Conservation (phyloP, 2,888 invertebrate species). For the Rhamnusium bicolor region DNA sequence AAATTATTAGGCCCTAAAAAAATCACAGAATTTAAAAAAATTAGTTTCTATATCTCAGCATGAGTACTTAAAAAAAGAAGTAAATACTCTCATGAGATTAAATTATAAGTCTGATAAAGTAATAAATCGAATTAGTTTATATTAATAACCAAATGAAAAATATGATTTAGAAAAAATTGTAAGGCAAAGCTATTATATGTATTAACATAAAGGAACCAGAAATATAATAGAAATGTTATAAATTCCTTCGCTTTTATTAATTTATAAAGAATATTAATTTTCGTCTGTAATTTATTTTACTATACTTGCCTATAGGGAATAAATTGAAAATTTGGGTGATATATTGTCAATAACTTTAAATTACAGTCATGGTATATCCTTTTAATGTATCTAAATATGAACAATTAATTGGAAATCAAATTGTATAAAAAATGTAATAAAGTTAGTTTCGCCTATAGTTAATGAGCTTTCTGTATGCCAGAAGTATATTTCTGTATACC, state of each 20-base stretch:
- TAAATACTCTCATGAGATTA: neutral
- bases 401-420: slow-evolving; percentile 6
- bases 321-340: slow-evolving; percentile 20
- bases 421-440: neutral
- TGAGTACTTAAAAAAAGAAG: neutral
- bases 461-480: neutral
- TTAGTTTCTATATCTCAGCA: neutral
- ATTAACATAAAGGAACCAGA: neutral
- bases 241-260: slow-evolving; percentile 5
- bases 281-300: slow-evolving; percentile 13
- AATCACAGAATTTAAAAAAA: neutral
- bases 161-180: neutral
- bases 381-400: slow-evolving; percentile 22
- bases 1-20: neutral
- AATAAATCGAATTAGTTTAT: too few species aligned
- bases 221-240: slow-evolving; percentile 8
- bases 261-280: slow-evolving; percentile 23
- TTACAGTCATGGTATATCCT: slow-evolving; percentile 17
- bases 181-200: slow-evolving; percentile 16
- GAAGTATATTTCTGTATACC: too few species aligned
- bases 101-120: neutral
- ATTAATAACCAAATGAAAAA: neutral
- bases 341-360: neutral
- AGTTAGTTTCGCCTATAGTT: neutral
- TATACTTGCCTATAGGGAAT: slow-evolving; percentile 25